These are phyloP conservation scores for Oithona nana DNA, from an alignment of 2,888 invertebrate genomes.

Conservation along the genomic window DNA sequence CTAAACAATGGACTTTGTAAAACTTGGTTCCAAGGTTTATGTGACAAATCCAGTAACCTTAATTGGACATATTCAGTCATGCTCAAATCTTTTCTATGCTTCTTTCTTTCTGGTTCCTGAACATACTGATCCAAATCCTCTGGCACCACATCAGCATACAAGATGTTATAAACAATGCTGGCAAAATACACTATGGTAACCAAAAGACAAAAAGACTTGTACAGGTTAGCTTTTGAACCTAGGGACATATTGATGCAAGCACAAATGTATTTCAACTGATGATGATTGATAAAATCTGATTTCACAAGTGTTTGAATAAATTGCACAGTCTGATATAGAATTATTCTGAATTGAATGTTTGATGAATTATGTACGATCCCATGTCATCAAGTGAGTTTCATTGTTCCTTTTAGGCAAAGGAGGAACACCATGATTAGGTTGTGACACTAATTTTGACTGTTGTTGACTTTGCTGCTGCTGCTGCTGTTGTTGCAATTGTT, in stretches of 20 bases:
- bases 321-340: too few species aligned
- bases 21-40: not conserved
- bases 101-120: not conserved
- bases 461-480: not conserved
- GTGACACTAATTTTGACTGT: too few species aligned
- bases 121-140: not conserved
- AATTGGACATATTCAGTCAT: not conserved
- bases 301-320: too few species aligned
- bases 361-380: not conserved
- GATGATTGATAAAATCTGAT: too few species aligned
- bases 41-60: not conserved
- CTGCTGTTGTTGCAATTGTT: not conserved
- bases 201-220: not conserved
- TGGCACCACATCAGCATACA: too few species aligned
- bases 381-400: not conserved
- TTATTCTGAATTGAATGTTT: too few species aligned
- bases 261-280: too few species aligned
- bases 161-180: not conserved
- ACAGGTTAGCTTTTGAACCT: not conserved
- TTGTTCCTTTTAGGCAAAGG: conserved; percentile 1
- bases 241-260: too few species aligned
- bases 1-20: not conserved
- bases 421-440: not conserved
- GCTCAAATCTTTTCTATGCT: not conserved
- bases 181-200: not conserved